Conservation (phyloP, 2,113 vertebrate species). For the Callithrix jacchus region DNA sequence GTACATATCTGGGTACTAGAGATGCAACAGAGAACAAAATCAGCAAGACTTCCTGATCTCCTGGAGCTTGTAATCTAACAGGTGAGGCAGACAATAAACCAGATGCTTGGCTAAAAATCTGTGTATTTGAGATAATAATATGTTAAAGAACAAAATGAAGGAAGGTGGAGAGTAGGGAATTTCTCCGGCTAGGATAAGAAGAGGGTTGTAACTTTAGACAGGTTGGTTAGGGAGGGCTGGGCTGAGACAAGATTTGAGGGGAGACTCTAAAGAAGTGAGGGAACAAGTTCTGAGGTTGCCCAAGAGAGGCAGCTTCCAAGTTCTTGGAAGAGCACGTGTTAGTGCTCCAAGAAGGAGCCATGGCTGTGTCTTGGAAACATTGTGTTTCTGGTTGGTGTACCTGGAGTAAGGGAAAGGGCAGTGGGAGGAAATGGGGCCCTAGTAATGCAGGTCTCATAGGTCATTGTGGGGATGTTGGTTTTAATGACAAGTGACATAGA, state of each 20-base stretch:
- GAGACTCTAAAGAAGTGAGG: not conserved
- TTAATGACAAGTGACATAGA: not conserved
- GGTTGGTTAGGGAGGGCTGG: not conserved
- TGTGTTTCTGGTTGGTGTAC: accelerated
- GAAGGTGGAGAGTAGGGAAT: no score
- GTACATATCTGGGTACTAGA: not conserved
- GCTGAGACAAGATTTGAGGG: not conserved
- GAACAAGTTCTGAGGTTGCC: not conserved
- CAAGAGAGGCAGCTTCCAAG: not conserved
- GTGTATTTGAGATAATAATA: not conserved
- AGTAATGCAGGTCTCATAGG: not conserved
- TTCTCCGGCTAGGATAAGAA: accelerated
- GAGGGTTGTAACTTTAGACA: not conserved
- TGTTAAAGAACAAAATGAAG: not conserved
- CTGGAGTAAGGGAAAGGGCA: not conserved
- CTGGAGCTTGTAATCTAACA: not conserved
- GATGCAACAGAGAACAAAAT: not conserved
- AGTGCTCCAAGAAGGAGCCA: not conserved
- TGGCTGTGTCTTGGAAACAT: accelerated
- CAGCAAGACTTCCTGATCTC: not conserved
- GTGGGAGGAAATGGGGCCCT: accelerated
- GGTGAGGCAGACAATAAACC: not conserved
- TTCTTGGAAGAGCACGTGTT: accelerated
- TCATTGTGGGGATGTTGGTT: not conserved
- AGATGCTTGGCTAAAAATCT: not conserved